phyloP scores from a whole-genome alignment of 2,113 vertebrate species.

The Gymnocephalus cernua region DNA sequence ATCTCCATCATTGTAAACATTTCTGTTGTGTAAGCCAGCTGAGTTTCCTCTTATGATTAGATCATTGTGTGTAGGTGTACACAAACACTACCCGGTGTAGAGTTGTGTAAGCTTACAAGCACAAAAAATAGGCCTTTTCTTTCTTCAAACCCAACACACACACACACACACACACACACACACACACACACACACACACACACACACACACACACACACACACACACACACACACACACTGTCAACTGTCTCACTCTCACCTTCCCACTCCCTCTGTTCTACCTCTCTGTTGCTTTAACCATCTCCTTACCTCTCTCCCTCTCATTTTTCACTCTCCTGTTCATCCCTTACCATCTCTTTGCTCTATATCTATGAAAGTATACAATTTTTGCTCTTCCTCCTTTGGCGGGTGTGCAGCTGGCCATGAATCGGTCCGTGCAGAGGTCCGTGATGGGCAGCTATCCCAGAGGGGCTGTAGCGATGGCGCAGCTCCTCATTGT shows the following conservation, averaged over 20 bases:
- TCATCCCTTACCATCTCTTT: constrained; percentile 60
- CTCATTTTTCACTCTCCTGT: constrained; percentile 73
- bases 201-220: constrained; percentile 22
- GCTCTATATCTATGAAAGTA: constrained; percentile 89
- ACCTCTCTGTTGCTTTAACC: constrained; percentile 58
- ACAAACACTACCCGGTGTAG: constrained; percentile 84
- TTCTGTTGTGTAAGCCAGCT: constrained; percentile 77
- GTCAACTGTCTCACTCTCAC: constrained; percentile 68
- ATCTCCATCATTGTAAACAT: constrained; percentile 71
- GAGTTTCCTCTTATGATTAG: constrained; percentile 77
- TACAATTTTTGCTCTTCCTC: constrained; percentile 99
- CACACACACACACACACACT: constrained; percentile 33
- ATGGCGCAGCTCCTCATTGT: constrained; percentile 94
- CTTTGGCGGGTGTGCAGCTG: constrained; percentile 94
- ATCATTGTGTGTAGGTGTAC: constrained; percentile 81
- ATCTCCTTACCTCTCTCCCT: constrained; percentile 67
- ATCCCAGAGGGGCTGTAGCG: constrained; percentile 91
- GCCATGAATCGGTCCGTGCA: constrained; percentile 84
- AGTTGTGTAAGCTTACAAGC: constrained; percentile 89
- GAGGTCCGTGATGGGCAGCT: constrained; percentile 85
- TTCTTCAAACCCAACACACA: constrained; percentile 62
- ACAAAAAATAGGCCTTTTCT: constrained; percentile 68
- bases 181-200: constrained; percentile 34
- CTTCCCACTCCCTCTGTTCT: constrained; percentile 72
- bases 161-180: constrained; percentile 18